These are phyloP conservation scores for Meles meles DNA, from an alignment of 2,113 vertebrate species.

Conservation along the genomic window DNA sequence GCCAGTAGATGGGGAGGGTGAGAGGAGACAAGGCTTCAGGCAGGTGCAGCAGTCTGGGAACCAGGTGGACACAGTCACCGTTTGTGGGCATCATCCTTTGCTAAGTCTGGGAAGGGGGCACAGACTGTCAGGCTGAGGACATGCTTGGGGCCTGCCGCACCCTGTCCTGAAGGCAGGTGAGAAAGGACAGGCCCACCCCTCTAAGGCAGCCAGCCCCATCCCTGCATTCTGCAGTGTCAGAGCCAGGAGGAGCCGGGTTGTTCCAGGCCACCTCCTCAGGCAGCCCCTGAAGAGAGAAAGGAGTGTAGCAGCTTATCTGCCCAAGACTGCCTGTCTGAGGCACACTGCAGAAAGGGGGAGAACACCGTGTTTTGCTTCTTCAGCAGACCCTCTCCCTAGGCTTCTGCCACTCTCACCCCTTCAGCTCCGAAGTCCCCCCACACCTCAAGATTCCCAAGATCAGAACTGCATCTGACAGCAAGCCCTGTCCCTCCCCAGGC, in stretches of 20 bases:
- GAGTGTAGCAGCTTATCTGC: background rate
- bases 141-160: background rate
- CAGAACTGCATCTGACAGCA: background rate
- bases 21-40: background rate
- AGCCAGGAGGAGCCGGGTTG: background rate
- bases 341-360: accelerated
- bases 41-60: background rate
- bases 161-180: background rate
- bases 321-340: background rate
- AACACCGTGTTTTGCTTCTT: background rate
- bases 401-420: background rate
- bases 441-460: background rate
- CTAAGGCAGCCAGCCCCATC: background rate
- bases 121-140: background rate
- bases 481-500: background rate
- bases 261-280: background rate
- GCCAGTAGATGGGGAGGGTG: background rate
- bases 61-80: background rate
- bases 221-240: background rate
- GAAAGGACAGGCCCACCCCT: background rate
- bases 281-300: background rate
- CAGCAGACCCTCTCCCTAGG: background rate
- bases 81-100: background rate
- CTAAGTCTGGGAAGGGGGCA: background rate
- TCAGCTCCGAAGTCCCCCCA: background rate